Conservation (phyloP, 2,888 invertebrate genomes). For the Xylocampa areola region DNA sequence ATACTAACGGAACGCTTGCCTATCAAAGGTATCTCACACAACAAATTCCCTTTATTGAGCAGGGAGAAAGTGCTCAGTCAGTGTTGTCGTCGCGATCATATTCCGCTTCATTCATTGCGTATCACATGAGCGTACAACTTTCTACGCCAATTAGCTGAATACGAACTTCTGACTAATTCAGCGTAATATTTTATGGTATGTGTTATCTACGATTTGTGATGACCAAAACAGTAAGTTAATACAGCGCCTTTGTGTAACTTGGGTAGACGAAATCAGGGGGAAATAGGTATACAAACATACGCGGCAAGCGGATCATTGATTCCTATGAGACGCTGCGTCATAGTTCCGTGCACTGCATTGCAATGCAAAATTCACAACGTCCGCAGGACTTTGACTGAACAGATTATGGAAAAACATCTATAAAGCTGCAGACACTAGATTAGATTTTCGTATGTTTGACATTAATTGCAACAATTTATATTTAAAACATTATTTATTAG, state of each 20-base stretch:
- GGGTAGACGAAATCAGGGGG: slow-evolving; percentile 60
- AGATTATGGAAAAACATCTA: slow-evolving; percentile 27
- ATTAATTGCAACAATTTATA: too few relatives aligned
- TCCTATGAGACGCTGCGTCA: slow-evolving; percentile 70
- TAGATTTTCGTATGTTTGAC: not conserved
- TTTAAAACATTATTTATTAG: not conserved
- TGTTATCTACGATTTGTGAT: slow-evolving; percentile 10
- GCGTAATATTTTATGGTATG: slow-evolving; percentile 1
- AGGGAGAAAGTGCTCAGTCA: slow-evolving; percentile 73
- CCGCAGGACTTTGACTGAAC: slow-evolving; percentile 33
- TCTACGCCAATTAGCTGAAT: slow-evolving; percentile 56
- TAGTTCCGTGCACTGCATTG: slow-evolving; percentile 71
- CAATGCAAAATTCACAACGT: slow-evolving; percentile 60
- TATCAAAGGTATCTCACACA: slow-evolving; percentile 82
- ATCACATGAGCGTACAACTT: slow-evolving; percentile 30
- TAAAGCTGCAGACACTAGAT: not conserved
- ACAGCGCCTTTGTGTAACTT: slow-evolving; percentile 15
- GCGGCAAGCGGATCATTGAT: slow-evolving; percentile 67
- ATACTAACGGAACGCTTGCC: slow-evolving; percentile 71
- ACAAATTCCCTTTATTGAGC: slow-evolving; percentile 72
- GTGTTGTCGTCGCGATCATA: slow-evolving; percentile 64
- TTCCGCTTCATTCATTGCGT: slow-evolving; percentile 52
- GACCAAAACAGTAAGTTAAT: slow-evolving; percentile 10
- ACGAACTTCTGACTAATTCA: slow-evolving; percentile 16
- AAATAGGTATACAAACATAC: slow-evolving; percentile 58